A percentile compares a stretch with the other conserved stretches of the same genome.
Conservation (phyloP, 2,113 vertebrate species). For the Taxidea taxus region DNA sequence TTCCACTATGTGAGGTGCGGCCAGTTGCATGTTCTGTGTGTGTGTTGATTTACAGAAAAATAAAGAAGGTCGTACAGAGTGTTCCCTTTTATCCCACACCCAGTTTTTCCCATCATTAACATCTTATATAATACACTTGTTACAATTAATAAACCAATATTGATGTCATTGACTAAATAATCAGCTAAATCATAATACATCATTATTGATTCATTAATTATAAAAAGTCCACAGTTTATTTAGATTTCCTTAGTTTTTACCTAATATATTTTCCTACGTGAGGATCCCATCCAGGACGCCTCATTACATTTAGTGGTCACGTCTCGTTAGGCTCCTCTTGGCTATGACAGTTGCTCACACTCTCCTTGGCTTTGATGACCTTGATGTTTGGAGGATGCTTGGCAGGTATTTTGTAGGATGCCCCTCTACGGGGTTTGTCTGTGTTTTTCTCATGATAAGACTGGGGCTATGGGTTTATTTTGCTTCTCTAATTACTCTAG, state of each 20-base stretch:
- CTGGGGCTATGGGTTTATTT: not conserved
- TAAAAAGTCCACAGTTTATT: not conserved
- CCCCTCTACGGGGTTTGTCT: not conserved
- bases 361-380: not conserved
- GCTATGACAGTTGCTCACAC: not conserved
- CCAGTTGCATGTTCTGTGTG: not conserved
- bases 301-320: not conserved
- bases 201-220: not conserved
- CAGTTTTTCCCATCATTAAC: not conserved
- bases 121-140: not conserved
- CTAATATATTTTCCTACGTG: not conserved
- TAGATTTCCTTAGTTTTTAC: not conserved
- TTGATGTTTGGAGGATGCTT: not conserved
- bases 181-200: not conserved
- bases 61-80: not conserved
- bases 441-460: not conserved
- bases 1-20: not conserved
- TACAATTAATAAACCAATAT: not conserved
- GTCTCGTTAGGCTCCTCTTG: not conserved
- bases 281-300: not conserved
- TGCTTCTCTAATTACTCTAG: not conserved
- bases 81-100: not conserved
- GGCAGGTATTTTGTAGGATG: not conserved
- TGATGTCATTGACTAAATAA: not conserved
- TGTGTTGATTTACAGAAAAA: not conserved